These are phyloP conservation scores for Periparus ater DNA, from an alignment of 2,797 vertebrate species.

Conservation along the genomic window DNA sequence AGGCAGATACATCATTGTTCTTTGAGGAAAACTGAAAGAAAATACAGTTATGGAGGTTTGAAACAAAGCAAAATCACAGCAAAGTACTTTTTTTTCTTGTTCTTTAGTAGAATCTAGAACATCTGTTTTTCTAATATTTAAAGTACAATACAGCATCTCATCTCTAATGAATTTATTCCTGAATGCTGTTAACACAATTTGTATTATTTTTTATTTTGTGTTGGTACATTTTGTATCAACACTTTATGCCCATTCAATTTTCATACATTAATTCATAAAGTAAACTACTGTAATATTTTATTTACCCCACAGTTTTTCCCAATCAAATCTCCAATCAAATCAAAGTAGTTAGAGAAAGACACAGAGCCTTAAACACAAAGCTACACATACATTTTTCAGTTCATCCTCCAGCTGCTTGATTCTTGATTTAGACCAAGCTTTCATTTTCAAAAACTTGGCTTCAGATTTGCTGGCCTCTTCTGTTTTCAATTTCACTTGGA, in stretches of 20 bases:
- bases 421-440: conserved; percentile 90
- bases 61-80: neutral
- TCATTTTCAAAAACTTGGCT: conserved; percentile 90
- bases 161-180: neutral
- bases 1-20: conserved; percentile 71
- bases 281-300: neutral
- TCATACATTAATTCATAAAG: neutral
- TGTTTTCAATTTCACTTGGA: conserved; percentile 81
- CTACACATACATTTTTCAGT: conserved; percentile 80
- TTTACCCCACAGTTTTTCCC: neutral
- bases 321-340: neutral
- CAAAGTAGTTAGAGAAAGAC: neutral
- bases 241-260: neutral
- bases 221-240: neutral
- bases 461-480: conserved; percentile 89
- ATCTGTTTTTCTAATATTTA: neutral
- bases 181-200: neutral
- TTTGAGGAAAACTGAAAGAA: conserved; percentile 75
- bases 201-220: neutral
- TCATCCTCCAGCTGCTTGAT: conserved; percentile 89
- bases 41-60: neutral
- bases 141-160: neutral
- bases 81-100: neutral
- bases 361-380: neutral
- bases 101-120: neutral